Evolutionary conservation across 2,797 vertebrate genomes (phyloP).

Genomic region (Thamnophis elegans): DNA sequence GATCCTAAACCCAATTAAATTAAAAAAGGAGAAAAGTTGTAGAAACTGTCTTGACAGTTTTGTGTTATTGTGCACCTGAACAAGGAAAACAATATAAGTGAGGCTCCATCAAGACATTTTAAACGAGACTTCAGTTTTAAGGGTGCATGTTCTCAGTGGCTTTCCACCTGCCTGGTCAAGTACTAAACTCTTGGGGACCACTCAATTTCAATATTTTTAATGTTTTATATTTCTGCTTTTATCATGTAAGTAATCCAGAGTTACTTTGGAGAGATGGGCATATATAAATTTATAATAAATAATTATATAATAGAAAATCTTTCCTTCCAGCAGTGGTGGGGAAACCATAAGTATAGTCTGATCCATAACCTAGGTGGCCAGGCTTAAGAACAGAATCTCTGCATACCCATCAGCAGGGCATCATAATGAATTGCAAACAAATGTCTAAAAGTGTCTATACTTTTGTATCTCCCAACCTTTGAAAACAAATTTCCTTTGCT

Average conservation of each 20-base stretch:
- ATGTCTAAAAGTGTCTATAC: neutral
- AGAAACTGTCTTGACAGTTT: slow-evolving; percentile 13
- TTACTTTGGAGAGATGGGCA: neutral
- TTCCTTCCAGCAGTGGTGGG: neutral
- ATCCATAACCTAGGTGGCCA: slow-evolving; percentile 12
- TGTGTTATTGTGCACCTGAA: neutral
- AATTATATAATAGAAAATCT: neutral
- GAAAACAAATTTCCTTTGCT: slow-evolving; percentile 22
- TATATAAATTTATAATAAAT: neutral
- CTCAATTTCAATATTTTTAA: too few relatives aligned
- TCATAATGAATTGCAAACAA: neutral
- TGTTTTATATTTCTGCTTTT: too few relatives aligned
- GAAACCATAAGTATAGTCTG: slow-evolving; percentile 7
- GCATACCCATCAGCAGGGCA: neutral
- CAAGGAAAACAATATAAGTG: neutral
- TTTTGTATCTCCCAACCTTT: slow-evolving; percentile 12
- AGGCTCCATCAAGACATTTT: neutral
- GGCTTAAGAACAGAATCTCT: neutral
- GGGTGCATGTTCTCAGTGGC: neutral
- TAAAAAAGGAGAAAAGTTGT: slow-evolving; percentile 16
- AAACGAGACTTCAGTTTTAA: slow-evolving; percentile 2
- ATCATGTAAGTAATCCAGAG: neutral
- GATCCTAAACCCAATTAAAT: slow-evolving; percentile 28
- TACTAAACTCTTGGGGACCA: neutral
- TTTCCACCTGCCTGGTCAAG: neutral